Evolutionary conservation across 2,888 invertebrate genomes (phyloP).

Genomic region (Orthosia gracilis): DNA sequence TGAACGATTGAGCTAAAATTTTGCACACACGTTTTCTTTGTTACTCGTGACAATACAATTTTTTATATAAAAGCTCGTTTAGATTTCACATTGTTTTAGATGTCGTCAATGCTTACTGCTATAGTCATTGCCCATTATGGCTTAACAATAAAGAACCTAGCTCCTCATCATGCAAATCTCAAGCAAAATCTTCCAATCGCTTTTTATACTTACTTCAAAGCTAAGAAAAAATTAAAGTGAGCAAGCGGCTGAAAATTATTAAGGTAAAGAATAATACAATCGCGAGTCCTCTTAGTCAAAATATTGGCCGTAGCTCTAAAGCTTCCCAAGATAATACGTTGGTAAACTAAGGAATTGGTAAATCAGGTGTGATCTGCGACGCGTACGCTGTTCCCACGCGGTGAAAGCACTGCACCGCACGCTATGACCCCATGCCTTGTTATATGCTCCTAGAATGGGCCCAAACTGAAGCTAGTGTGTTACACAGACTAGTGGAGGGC

Average conservation of each 20-base stretch:
- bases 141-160: not conserved
- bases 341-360: constrained; percentile 41
- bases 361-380: constrained; percentile 59
- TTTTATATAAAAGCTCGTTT: not conserved
- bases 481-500: not conserved
- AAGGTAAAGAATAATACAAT: not conserved
- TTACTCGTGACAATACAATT: too few species aligned
- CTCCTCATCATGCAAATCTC: not conserved
- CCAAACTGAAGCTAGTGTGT: constrained; percentile 4
- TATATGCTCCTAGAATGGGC: constrained; percentile 38
- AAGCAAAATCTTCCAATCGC: not conserved
- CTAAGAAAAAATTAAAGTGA: not conserved
- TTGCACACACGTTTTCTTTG: too few species aligned
- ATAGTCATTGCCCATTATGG: not conserved
- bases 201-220: not conserved
- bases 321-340: not conserved
- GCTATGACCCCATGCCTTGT: constrained; percentile 57
- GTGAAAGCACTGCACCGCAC: constrained; percentile 70
- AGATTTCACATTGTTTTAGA: not conserved
- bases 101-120: not conserved
- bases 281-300: not conserved
- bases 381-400: constrained; percentile 66
- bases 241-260: not conserved
- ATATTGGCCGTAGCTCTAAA: not conserved
- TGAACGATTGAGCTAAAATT: too few species aligned